Base-by-base conservation (phyloP, 2,888 invertebrate species). In the Pollenia angustigena region DNA sequence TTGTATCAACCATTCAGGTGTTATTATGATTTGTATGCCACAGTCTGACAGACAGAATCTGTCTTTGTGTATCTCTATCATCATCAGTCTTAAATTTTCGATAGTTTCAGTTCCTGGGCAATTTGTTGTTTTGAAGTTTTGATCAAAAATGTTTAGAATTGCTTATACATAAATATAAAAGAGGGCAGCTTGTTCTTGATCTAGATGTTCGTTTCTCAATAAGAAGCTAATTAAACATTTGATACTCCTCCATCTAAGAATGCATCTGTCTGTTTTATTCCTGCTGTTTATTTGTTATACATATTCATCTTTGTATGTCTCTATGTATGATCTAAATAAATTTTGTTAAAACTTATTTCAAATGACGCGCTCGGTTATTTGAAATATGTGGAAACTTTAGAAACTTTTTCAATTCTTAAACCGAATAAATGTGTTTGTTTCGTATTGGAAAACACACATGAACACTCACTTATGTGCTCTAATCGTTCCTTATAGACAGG, bases 1-100 rank as follows among this genome's bases (percentile, higher is more conserved):
- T 62, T 56, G n/a, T 64, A 66, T 78, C 54, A 68, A 64, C 56
- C 64, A 78, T 81, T 84, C 87, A 87, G 84, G 81, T 84, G 87
- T 78, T 81, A 78, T 78, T 81, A 81, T 81, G 84, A 81, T 78
- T 84, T 81, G 76, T 81, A 71, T 32, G 23, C 44, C 18, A 68
- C 16, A 78, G 81, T 32, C n/a, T 78, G 66, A 46, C 72, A 54
- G 69, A 72, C 60, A 14, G 50, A 72, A 12, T 60, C 18, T 54
- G 23, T 58, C 40, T 50, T 40, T 54, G 12, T 16, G 6, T 50
- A 18, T 32, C 11, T 62, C 32, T 14, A 56, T 40, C 32, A 32
- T 32, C 32, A 32, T 32, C 32, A 32, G 32, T 7, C 7, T 23
- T 58, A 0, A 16, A 40, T 44, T 14, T 18, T 18, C 62, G 40